These are phyloP conservation scores for Mormyrus hasselquistii DNA, from an alignment of 2,797 vertebrate genomes.

Conservation along the genomic window DNA sequence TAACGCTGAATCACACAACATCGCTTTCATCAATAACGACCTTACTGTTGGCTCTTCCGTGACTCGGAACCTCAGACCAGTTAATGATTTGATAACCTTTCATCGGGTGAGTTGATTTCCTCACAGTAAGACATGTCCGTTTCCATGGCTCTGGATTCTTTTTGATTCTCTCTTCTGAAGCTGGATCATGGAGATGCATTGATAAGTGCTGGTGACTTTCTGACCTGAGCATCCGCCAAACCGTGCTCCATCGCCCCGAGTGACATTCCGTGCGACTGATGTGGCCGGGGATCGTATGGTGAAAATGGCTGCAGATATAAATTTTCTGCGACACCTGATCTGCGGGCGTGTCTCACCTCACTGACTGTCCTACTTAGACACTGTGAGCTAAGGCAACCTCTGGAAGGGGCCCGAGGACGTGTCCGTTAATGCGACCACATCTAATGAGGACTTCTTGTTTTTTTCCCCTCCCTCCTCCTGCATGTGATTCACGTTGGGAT, in stretches of 20 bases:
- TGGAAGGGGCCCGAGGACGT: neutral
- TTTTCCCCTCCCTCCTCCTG: neutral
- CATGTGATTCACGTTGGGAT: neutral
- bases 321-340: conserved; percentile 5
- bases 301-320: neutral
- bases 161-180: neutral
- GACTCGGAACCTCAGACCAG: neutral
- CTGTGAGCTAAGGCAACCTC: neutral
- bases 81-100: neutral
- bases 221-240: neutral
- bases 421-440: neutral
- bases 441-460: neutral
- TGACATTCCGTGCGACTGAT: neutral
- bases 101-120: neutral
- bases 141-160: neutral
- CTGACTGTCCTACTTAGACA: neutral
- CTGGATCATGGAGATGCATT: neutral
- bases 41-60: neutral
- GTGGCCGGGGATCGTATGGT: neutral
- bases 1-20: neutral
- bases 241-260: neutral
- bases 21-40: neutral
- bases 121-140: neutral
- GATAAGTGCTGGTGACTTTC: neutral
- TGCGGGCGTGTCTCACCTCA: neutral